Conservation (phyloP, 2,888 invertebrate species). For the Lithophane socia region DNA sequence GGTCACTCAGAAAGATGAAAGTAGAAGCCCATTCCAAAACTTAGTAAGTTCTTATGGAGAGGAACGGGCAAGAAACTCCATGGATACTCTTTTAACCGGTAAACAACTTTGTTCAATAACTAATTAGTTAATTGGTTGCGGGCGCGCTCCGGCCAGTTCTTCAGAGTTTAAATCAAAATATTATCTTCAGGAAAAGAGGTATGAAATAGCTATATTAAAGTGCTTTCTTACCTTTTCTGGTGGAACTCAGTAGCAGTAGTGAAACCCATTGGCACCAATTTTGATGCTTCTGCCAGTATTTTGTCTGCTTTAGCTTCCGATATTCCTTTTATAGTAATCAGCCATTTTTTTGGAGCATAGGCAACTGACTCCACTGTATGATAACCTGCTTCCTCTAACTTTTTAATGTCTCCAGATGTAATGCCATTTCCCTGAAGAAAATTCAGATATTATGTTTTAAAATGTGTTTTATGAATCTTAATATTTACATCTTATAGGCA, state of each 20-base stretch:
- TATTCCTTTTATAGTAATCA: constrained; percentile 97
- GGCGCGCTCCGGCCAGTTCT: too few relatives aligned
- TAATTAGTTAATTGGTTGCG: too few relatives aligned
- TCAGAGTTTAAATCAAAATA: background rate
- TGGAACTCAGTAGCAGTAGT: constrained; percentile 99
- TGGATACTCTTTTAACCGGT: background rate
- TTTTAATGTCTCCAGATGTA: constrained; percentile 97
- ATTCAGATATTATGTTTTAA: background rate
- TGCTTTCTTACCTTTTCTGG: constrained; percentile 92
- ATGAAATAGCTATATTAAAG: background rate
- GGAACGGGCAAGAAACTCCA: background rate
- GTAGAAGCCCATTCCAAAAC: background rate
- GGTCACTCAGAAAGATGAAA: background rate
- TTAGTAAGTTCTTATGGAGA: background rate
- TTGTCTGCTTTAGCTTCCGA: constrained; percentile 99
- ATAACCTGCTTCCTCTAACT: constrained; percentile 97
- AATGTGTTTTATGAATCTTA: background rate
- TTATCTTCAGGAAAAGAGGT: background rate
- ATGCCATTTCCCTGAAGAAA: constrained; percentile 96
- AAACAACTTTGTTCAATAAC: too few relatives aligned
- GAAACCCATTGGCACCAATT: constrained; percentile 99
- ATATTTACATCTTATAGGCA: background rate
- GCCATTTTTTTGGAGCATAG: constrained; percentile 97
- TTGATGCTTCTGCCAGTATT: constrained; percentile 96
- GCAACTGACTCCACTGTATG: constrained; percentile 99